A percentile compares a stretch with the other conserved stretches of the same genome.
Conservation (phyloP, 2,113 vertebrate genomes). For the Antechinus flavipes region DNA sequence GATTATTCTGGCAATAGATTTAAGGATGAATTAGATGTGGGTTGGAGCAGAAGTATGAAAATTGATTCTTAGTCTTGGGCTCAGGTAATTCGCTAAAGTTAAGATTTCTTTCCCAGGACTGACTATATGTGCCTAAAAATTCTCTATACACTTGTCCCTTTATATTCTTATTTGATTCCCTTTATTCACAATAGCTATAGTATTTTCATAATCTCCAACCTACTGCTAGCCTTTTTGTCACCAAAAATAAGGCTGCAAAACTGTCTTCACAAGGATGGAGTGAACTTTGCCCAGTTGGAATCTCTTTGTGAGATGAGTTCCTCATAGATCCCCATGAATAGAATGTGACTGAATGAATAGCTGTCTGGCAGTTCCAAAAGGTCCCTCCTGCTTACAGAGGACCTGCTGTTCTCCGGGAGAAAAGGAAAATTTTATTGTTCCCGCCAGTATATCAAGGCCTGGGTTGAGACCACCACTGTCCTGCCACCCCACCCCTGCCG, state of each 20-base stretch:
- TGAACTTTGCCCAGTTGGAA: slow-evolving; percentile 27
- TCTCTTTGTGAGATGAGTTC: slow-evolving; percentile 21
- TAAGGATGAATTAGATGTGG: background rate
- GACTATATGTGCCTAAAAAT: background rate
- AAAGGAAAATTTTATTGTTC: slow-evolving; percentile 1
- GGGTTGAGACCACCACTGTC: slow-evolving; percentile 1
- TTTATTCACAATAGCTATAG: slow-evolving; percentile 29
- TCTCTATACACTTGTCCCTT: slow-evolving; percentile 26
- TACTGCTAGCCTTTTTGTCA: slow-evolving; percentile 24
- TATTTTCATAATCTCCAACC: background rate
- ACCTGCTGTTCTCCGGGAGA: background rate
- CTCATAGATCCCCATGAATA: slow-evolving; percentile 27
- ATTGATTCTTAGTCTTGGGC: slow-evolving; percentile 13
- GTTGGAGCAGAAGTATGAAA: background rate
- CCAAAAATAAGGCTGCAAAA: background rate
- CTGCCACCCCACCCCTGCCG: background rate
- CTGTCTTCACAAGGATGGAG: slow-evolving; percentile 2
- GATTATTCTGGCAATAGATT: background rate
- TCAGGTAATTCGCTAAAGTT: slow-evolving; percentile 42
- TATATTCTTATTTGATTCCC: slow-evolving; percentile 21
- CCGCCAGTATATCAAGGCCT: slow-evolving; percentile 20
- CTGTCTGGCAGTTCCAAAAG: slow-evolving; percentile 31
- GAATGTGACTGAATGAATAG: slow-evolving; percentile 37
- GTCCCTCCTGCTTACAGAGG: slow-evolving; percentile 6
- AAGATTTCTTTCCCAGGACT: slow-evolving; percentile 21